These are phyloP conservation scores for Scleropages formosus DNA, from an alignment of 2,797 vertebrate species.

Conservation along the genomic window DNA sequence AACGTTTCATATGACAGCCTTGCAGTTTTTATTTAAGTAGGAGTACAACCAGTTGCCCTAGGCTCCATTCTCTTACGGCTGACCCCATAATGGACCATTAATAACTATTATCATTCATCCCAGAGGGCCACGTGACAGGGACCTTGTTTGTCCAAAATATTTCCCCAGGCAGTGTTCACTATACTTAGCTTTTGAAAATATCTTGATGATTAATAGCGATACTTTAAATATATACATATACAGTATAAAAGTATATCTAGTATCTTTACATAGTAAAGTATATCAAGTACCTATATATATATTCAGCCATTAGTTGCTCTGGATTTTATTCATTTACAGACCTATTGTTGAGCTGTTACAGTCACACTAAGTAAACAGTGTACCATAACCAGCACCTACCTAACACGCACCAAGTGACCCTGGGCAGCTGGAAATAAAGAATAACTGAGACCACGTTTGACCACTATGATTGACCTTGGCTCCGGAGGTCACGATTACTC, in stretches of 20 bases:
- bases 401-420: slow-evolving; percentile 32
- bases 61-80: slow-evolving; percentile 13
- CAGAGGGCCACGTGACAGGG: slow-evolving; percentile 33
- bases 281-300: too few species aligned
- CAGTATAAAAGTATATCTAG: too few species aligned
- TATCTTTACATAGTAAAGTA: too few species aligned
- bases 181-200: slow-evolving; percentile 11
- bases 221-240: too few species aligned
- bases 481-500: slow-evolving; percentile 32
- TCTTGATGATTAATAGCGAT: neutral
- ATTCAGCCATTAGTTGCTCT: neutral
- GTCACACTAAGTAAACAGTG: slow-evolving; percentile 42
- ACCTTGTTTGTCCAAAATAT: neutral
- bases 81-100: slow-evolving; percentile 45
- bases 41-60: slow-evolving; percentile 34
- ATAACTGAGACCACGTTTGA: slow-evolving; percentile 48
- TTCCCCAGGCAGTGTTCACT: slow-evolving; percentile 16
- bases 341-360: slow-evolving; percentile 1
- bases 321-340: neutral
- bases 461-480: slow-evolving; percentile 30
- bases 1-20: slow-evolving; percentile 34
- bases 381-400: slow-evolving; percentile 24
- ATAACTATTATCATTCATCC: slow-evolving; percentile 45
- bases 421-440: slow-evolving; percentile 55
- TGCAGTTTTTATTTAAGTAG: slow-evolving; percentile 39